Evolutionary conservation across 2,113 vertebrate genomes (phyloP), one percentile per base, ranked within the genome.

Genomic region (Rhinolophus ferrumequinum): DNA sequence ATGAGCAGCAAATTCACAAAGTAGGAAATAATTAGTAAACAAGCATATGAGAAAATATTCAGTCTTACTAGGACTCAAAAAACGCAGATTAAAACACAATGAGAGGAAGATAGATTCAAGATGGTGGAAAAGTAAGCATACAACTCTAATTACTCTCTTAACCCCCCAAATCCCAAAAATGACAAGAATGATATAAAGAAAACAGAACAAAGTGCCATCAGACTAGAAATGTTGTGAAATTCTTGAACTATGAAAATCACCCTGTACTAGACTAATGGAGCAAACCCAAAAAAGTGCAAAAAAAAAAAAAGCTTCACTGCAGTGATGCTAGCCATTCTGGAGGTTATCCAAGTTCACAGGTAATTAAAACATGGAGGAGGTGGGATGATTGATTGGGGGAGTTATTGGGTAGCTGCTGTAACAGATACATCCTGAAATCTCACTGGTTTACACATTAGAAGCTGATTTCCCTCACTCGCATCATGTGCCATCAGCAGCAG

Each of bases 111-210:
- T 33, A 82, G 22, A 88, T 69, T 89, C 94, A 96, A 89, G 62
- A 86, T 38, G 35, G 76, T 47, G 6, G 66, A 62, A 13, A 50
- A 50, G 86, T 93, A 95, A 86, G 16, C 28, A 84, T 76, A 88
- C 35, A 96, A 90, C 66, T 96, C 56, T 94, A 96, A 90, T 86
- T 72, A 75, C 62, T 94, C 83, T 88, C 72, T 88, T 70, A 75
- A 66, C 28, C 54, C 16, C 21, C 16, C 21, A 58, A 92, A 91
- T 14, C n/a, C 75, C 76, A 13, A 44, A 95, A 96, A 92, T 76
- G 69, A 79, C 35, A 93, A 69, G 8, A 84, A 90, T 81, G 30
- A 54, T 87, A 44, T 26, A 47, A 93, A 87, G 75, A 77, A 84
- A 93, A 75, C 4, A 86, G 67, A 93, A 86, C 26, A 89, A 95